Evolutionary conservation across 2,113 vertebrate genomes (phyloP).

Genomic region (Hemibagrus wyckioides): DNA sequence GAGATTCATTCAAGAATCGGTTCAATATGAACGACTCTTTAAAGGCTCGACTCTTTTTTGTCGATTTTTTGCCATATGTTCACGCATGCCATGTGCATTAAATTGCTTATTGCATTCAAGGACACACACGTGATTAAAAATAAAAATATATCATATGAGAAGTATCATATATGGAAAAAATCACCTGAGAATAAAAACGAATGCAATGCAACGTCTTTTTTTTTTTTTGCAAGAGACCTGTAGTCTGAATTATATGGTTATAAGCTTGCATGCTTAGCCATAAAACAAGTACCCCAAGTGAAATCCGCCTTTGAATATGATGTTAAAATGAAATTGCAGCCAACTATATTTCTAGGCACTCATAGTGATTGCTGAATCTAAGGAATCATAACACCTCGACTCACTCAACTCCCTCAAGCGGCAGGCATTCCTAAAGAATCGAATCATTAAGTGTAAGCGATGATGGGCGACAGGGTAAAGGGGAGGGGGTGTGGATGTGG

Average conservation of each 20-base stretch:
- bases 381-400: not conserved
- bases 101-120: not conserved
- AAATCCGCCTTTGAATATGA: not conserved
- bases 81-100: not conserved
- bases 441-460: not conserved
- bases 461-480: not conserved
- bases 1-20: not conserved
- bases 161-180: not conserved
- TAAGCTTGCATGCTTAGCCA: not conserved
- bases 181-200: not conserved
- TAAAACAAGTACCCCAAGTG: not conserved
- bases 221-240: not conserved
- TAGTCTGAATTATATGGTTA: not conserved
- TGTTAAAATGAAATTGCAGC: not conserved
- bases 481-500: not conserved
- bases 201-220: not conserved
- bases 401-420: not conserved
- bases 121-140: not conserved
- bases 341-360: not conserved
- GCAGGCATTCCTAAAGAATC: not conserved
- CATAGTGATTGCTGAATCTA: not conserved
- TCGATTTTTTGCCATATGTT: not conserved
- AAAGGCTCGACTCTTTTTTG: not conserved
- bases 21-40: constrained; percentile 12
- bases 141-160: not conserved